These are phyloP conservation scores for Philonicus albiceps DNA, from an alignment of 2,888 invertebrate species.

Conservation along the genomic window DNA sequence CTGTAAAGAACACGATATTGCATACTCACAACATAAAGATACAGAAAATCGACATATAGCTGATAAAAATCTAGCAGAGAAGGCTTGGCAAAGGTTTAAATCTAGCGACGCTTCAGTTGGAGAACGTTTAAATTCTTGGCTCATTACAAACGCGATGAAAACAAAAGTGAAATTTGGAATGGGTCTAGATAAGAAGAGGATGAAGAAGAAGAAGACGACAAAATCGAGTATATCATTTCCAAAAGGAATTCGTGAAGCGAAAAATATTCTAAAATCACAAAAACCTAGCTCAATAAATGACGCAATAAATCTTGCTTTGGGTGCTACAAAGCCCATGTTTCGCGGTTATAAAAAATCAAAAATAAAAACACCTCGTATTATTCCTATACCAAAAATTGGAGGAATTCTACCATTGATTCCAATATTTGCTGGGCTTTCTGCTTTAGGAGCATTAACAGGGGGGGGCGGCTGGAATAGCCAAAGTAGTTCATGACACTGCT, in stretches of 20 bases:
- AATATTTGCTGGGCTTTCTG: too few species aligned
- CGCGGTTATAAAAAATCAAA: slow-evolving; percentile 29
- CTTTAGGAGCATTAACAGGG: too few species aligned
- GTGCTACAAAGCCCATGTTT: not conserved
- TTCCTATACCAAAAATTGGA: too few species aligned
- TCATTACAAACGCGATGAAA: slow-evolving; percentile 14
- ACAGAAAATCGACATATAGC: too few species aligned
- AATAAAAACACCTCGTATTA: too few species aligned
- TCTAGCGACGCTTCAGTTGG: slow-evolving; percentile 44
- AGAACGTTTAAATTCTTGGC: slow-evolving; percentile 15
- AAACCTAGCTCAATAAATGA: not conserved
- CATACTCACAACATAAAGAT: too few species aligned
- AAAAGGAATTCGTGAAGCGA: not conserved
- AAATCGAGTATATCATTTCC: not conserved
- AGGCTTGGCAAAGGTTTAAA: slow-evolving; percentile 15
- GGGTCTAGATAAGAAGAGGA: slow-evolving; percentile 13
- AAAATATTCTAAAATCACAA: slow-evolving; percentile 30
- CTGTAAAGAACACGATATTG: too few species aligned
- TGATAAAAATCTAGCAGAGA: too few species aligned
- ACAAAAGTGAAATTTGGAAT: too few species aligned
- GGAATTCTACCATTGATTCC: too few species aligned
- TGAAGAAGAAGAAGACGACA: not conserved
- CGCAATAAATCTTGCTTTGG: slow-evolving; percentile 46
- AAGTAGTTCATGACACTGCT: too few species aligned
- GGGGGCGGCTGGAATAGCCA: too few species aligned